These are phyloP conservation scores for Enteromius paludinosus DNA, from an alignment of 2,797 vertebrate genomes.

Conservation along the genomic window DNA sequence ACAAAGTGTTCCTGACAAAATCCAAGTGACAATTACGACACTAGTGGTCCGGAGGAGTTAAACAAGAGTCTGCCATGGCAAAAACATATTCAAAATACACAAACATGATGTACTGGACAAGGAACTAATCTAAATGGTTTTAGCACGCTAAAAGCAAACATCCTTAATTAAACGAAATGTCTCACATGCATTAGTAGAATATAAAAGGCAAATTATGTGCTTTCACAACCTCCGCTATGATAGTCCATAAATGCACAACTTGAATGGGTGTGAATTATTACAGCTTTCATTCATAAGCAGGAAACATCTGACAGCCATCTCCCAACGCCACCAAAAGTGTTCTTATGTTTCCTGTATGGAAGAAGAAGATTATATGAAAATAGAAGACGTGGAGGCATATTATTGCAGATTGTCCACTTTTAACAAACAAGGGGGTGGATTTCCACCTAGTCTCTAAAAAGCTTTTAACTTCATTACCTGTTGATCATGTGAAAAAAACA, in stretches of 20 bases:
- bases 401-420: constrained; percentile 43
- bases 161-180: constrained; percentile 43
- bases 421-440: constrained; percentile 36
- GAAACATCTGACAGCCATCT: constrained; percentile 13
- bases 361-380: neutral
- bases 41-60: constrained; percentile 35
- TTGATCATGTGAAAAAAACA: constrained; percentile 57
- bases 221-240: constrained; percentile 36
- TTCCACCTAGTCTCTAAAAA: constrained; percentile 51
- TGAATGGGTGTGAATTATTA: constrained; percentile 23
- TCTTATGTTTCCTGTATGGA: neutral
- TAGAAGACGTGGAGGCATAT: constrained; percentile 12
- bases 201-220: constrained; percentile 37
- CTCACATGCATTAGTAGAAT: constrained; percentile 36
- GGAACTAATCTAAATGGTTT: constrained; percentile 43
- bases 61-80: constrained; percentile 33
- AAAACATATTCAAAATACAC: constrained; percentile 31
- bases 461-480: constrained; percentile 66
- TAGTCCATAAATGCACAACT: constrained; percentile 16
- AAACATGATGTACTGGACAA: constrained; percentile 11
- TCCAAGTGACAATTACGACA: constrained; percentile 53
- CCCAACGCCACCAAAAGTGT: neutral
- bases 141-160: constrained; percentile 28
- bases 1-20: constrained; percentile 47
- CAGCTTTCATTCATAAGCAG: constrained; percentile 8